Conservation (phyloP, 2,797 vertebrate genomes). For the Valencia hispanica region DNA sequence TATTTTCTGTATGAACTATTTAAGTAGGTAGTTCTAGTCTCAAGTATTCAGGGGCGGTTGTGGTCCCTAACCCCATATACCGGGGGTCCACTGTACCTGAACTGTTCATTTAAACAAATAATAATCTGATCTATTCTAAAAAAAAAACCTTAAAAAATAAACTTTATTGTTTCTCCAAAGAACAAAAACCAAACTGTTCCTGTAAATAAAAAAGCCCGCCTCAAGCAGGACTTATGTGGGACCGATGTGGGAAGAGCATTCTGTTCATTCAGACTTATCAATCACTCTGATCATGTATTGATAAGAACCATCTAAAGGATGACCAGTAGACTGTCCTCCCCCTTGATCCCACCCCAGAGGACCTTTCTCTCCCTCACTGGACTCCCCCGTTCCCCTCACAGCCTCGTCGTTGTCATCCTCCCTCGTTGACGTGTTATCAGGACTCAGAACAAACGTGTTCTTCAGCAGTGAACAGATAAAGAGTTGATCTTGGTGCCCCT, state of each 20-base stretch:
- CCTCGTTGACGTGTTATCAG: conserved; percentile 3
- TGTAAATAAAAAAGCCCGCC: not conserved
- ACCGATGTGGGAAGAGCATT: not conserved
- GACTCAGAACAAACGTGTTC: conserved; percentile 13
- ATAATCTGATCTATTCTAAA: not conserved
- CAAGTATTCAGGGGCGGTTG: not conserved
- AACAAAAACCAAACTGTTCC: not conserved
- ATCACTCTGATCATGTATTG: not conserved
- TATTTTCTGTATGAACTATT: not conserved
- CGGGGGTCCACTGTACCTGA: no score
- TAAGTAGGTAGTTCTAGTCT: no score
- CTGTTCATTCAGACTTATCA: not conserved
- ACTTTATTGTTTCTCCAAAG: not conserved
- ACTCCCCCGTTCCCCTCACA: not conserved
- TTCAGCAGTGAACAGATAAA: conserved; percentile 31
- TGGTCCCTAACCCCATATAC: not conserved
- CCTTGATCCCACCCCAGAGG: not conserved
- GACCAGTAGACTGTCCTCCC: not conserved
- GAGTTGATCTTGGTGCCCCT: conserved; percentile 11
- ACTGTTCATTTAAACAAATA: not conserved
- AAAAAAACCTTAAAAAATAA: no score
- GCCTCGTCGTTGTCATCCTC: conserved; percentile 1
- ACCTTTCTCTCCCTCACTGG: not conserved
- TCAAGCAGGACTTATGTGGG: not conserved
- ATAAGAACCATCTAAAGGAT: not conserved